Base-by-base conservation (phyloP, 2,888 invertebrate species). In the Laspeyria flexula region DNA sequence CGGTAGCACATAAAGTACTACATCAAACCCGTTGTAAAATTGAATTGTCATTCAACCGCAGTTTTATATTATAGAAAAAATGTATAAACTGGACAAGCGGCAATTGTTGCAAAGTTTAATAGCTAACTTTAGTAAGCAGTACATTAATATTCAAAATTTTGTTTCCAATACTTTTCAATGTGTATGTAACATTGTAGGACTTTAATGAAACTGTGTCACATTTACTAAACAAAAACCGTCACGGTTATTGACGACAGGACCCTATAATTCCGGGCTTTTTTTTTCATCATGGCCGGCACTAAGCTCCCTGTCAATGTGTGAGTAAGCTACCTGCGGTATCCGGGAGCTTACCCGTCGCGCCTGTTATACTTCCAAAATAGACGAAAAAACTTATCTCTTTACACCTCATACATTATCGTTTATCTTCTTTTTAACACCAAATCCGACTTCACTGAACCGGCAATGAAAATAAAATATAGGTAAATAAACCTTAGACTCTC, bases 281-380 rank as follows among this genome's bases (percentile, higher is more conserved):
- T 74, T 75, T 73, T 70, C 67, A 68, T 56, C 77, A 78, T 81
- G 67, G 70, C 75, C 73, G 68, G 68, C 78, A 79, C 73, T 73
- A 81, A 73, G 66, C 65, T 40, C 42, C 50, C 57, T 77, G 71
- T 79, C 70, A 59, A 65, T 84, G 89, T 88, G 83, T 85, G 89
- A 44, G 87, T 81, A 13, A 70, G 73, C 89, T 90, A 90, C 90
- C 90, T 90, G 90, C 83, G 75, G 82, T 79, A 86, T 85, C 86
- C 85, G 86, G 86, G 80, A 82, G 85, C 82, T 70, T 73, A 76
- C 76, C 76, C 77, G 78, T 79, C 83, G 79, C 77, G 80, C 73
- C 77, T 77, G 78, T 77, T 80, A 79, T 79, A 75, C 75, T 76
- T 79, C 68, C 77, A 81, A 86, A 85, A 86, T 77, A 84, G 75